These are phyloP conservation scores for Cerastis leucographa DNA, from an alignment of 2,888 invertebrate genomes.

Conservation along the genomic window DNA sequence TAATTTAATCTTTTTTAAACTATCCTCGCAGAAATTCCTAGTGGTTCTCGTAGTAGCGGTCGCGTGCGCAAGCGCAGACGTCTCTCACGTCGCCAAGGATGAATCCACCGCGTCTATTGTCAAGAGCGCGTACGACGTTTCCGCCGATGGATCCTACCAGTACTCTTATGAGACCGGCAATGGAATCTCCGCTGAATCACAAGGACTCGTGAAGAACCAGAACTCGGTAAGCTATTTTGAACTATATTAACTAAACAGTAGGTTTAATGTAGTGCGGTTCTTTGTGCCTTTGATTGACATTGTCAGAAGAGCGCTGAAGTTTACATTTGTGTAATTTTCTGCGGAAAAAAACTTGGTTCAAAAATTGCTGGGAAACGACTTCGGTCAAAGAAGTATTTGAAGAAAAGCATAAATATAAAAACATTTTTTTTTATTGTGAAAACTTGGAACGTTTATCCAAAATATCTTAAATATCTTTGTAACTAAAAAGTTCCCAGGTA, in stretches of 20 bases:
- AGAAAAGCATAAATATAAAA: too few species aligned
- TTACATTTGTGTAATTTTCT: not conserved
- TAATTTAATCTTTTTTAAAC: not conserved
- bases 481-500: too few species aligned
- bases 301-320: not conserved
- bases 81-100: constrained; percentile 62
- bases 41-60: constrained; percentile 76
- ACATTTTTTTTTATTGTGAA: too few species aligned
- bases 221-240: constrained; percentile 75
- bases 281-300: not conserved
- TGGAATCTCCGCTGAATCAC: constrained; percentile 88
- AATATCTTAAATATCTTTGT: too few species aligned
- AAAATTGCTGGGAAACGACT: too few species aligned
- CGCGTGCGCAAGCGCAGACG: constrained; percentile 78
- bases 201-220: constrained; percentile 78
- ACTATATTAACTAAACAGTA: not conserved
- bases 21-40: constrained; percentile 78
- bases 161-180: constrained; percentile 90
- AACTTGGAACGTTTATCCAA: too few species aligned
- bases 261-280: not conserved
- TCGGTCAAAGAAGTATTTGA: too few species aligned
- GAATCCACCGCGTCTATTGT: constrained; percentile 79
- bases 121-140: constrained; percentile 80
- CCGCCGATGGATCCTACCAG: constrained; percentile 88
- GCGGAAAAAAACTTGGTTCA: too few species aligned